Base-by-base conservation (phyloP, 2,888 invertebrate genomes). In the Pterobdella sp. region DNA sequence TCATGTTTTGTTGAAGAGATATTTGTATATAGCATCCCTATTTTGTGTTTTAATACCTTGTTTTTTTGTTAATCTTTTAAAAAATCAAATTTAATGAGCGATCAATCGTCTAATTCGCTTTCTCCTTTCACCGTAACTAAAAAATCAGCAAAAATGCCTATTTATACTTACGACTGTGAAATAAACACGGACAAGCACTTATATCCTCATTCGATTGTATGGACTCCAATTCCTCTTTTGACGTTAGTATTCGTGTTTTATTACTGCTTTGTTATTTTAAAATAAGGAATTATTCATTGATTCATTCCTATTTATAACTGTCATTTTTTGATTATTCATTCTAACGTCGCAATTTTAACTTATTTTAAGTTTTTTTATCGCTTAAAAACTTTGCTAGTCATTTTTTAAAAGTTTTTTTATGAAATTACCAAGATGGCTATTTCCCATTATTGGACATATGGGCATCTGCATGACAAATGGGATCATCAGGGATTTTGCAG, bases 371-470 rank as follows among this genome's bases (percentile, higher is more conserved):
- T 22, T 37, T 1, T 14, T 67, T 18, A 74, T 74, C 74, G 26
- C 31, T 26, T 68, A 68, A 2, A 10, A 42, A 42, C 37, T 29
- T 60, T 49, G n/a, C n/a, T n/a, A n/a, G n/a, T n/a, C n/a, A n/a
- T n/a, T n/a, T n/a, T n/a, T n/a, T n/a, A n/a, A n/a, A n/a, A n/a
- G n/a, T n/a, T n/a, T n/a, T n/a, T n/a, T n/a, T n/a, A n/a, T n/a
- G 34, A 1, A 36, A 64, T 73, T 74, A 84, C 86, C 42, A 82
- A 92, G 91, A 81, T 97, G 96, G 93, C 84, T 98, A 32, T 88
- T 95, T 78, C 98, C 98, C n/a, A 88, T 97, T 77, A 90, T 98
- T 79, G 98, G 98, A 0, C 98, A 98, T 83, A 95, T 97, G 94
- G 98, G 98, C 3, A 94, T 95, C 77, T 90, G 90, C 71, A 89